Base-by-base conservation (phyloP, 1,140 invertebrate species). In the Drosophila pectinifera region DNA sequence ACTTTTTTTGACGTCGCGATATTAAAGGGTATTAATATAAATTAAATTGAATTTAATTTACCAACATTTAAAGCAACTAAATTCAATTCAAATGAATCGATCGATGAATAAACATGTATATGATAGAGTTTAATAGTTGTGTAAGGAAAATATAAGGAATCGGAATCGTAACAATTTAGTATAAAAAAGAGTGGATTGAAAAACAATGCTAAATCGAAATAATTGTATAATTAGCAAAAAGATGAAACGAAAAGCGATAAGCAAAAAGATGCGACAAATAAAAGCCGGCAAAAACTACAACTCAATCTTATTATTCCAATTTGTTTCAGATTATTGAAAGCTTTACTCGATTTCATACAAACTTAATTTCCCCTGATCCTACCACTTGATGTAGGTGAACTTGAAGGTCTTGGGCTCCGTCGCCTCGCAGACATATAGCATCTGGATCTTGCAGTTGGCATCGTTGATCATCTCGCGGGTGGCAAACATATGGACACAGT, bases 381-480 rank as follows among this genome's bases (percentile, higher is more conserved):
- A 83, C 82, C 82, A 86, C 41, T 86, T 86, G 16, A 86, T 86
- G 56, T 86, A 86, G 26, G 82, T 86, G 39, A 86, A 86, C 41
- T 86, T 86, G 11, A 86, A 86, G 7, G 82, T 86, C 41, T 86
- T 86, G n/a, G 82, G 82, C 51, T 86, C 82, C 48, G 69, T 82
- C 13, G 83, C 83, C 49, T 86, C 82, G 51, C 82, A 86, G 13
- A 86, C 75, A 4, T 83, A 86, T 2, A 78, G 79, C 82, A 86
- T 86, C 6, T 82, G 74, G n/a, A 86, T 86, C 39, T 83, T 88
- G 42, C 82, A 86, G 58, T 86, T 88, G 82, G 82, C 82, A 68
- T 86, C 82, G 49, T 86, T 86, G 65, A 86, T 82, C 45, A 86
- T 57, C 18, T 86, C 82, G 7, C 82, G 74, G 8, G 83, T 78